Evolutionary conservation across 2,113 vertebrate species (phyloP), one percentile per base, ranked within the genome.

Genomic region (Hydrochoerus hydrochaeris): DNA sequence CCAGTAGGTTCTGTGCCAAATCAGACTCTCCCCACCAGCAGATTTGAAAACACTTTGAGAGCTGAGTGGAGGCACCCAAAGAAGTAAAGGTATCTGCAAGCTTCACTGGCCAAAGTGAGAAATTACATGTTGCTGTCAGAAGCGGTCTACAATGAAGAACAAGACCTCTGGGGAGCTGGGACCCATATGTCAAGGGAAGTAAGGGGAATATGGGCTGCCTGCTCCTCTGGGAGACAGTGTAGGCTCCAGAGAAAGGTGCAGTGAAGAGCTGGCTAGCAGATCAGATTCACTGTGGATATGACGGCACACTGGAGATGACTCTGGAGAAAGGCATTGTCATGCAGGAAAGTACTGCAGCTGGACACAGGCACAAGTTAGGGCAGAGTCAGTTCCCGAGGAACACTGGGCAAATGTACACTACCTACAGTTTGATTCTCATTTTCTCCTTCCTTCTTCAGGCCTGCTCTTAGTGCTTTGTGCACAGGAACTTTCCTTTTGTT

Each of bases 21-120:
- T 91, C 28, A 78, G 71, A n/a, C 13, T 77, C 26, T 9, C 20
- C 38, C 65, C 7, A 78, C n/a, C 49, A 91, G 8, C 11, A 52
- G 10, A 82, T 85, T 54, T 85, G 41, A 88, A 92, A 97, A 85
- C 5, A 69, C 14, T 38, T 49, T 63, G 41, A 78, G 24, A 80
- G 44, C 82, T 14, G 82, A 20, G 9, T 93, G 19, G 54, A 62
- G 35, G 24, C 22, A 46, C 3, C 52, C n/a, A 63, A 41, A 9
- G 28, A 11, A 5, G 9, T 41, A 26, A 77, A 20, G 7, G 81
- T 14, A 24, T 73, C 17, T 60, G 11, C n/a, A 28, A 92, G 60
- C 35, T n/a, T 92, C 28, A 65, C 24, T 49, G 3, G 35, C 13
- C 0, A 26, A 93, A 83, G 75, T 92, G 14, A 82, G 38, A 7